Conservation (phyloP, 2,113 vertebrate species). For the Piaya cayana region DNA sequence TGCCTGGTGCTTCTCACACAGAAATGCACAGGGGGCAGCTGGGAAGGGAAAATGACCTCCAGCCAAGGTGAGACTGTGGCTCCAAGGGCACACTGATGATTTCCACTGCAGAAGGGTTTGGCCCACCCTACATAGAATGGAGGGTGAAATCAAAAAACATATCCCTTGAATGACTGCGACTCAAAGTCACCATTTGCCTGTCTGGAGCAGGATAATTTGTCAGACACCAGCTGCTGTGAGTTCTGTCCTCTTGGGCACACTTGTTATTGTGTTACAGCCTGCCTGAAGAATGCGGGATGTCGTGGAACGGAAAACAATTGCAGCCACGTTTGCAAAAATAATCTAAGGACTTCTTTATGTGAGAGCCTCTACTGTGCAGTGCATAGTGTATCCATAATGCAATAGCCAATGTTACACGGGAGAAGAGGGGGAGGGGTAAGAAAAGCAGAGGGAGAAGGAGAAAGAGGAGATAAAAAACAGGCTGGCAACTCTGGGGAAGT, state of each 20-base stretch:
- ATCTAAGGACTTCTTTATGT: conserved; percentile 28
- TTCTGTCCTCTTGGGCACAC: conserved; percentile 76
- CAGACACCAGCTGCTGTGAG: conserved; percentile 79
- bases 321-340: conserved; percentile 48
- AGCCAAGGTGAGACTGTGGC: neutral
- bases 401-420: neutral
- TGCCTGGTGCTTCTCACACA: neutral
- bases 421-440: neutral
- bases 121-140: neutral
- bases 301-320: conserved; percentile 62
- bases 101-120: neutral
- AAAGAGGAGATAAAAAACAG: conserved; percentile 3
- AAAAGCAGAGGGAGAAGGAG: neutral
- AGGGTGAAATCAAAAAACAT: conserved; percentile 46
- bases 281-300: conserved; percentile 73
- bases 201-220: conserved; percentile 78
- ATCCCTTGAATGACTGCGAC: conserved; percentile 57
- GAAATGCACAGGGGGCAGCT: neutral
- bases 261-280: conserved; percentile 79
- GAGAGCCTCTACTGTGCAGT: neutral
- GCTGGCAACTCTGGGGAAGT: neutral
- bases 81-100: neutral
- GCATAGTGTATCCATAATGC: neutral
- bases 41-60: neutral
- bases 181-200: conserved; percentile 71